A percentile compares a stretch with the other conserved stretches of the same genome.
Evolutionary conservation across 1,140 invertebrate species (phyloP).

Genomic region (Platorchestia sp.): DNA sequence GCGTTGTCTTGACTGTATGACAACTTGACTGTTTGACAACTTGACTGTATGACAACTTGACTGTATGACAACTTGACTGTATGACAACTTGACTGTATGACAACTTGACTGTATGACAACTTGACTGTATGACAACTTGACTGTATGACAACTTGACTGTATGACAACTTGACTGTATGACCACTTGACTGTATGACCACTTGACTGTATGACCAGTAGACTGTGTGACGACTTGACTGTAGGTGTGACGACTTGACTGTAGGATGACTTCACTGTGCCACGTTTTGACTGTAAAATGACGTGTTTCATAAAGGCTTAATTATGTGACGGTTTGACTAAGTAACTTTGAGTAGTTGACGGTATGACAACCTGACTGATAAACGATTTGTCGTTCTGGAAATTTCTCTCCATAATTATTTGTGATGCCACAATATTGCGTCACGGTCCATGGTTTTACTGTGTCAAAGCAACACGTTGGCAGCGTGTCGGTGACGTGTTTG

Average conservation of each 20-base stretch:
- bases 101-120: not conserved
- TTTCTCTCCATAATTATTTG: no score
- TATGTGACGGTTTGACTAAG: no score
- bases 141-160: not conserved
- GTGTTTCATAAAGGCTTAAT: no score
- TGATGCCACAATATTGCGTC: no score
- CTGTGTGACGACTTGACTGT: not conserved
- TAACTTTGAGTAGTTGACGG: no score
- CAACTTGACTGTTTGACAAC: not conserved
- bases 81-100: not conserved
- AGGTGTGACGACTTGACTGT: not conserved
- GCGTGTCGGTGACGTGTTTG: no score
- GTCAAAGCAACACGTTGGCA: no score
- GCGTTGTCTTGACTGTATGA: no score
- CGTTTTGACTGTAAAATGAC: not conserved
- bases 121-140: not conserved
- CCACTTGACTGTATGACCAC: not conserved
- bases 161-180: not conserved
- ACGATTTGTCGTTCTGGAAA: no score
- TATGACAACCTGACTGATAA: no score
- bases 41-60: not conserved
- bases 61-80: not conserved
- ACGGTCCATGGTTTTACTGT: no score
- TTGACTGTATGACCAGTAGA: not conserved
- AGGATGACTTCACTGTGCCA: not conserved